Conservation (phyloP, 1,140 invertebrate species). For the Hormaphis cornu region DNA sequence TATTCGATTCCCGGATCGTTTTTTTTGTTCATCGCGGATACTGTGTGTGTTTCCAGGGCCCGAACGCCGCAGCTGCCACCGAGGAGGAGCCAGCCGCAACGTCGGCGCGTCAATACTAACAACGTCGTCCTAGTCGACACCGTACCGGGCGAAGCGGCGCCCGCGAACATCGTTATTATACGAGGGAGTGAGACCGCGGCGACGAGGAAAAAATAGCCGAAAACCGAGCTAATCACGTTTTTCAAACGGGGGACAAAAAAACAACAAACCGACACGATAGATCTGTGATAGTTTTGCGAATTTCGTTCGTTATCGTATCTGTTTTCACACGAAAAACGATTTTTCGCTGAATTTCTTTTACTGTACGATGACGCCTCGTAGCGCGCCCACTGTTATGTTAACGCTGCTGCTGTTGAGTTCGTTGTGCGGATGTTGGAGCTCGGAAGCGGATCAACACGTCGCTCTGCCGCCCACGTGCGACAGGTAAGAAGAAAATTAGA, state of each 20-base stretch:
- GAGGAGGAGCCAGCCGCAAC: neutral
- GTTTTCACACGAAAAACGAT: neutral
- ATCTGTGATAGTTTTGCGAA: conserved; percentile 23
- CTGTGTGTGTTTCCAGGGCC: neutral
- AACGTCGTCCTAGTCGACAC: neutral
- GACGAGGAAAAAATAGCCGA: too few species aligned
- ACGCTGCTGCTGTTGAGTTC: conserved; percentile 1
- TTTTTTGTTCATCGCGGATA: too few species aligned
- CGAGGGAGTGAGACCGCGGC: conserved; percentile 29
- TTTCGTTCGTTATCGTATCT: neutral
- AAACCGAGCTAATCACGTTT: too few species aligned
- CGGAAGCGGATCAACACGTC: conserved; percentile 4
- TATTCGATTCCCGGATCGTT: too few species aligned
- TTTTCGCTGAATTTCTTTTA: too few species aligned
- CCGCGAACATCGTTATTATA: conserved; percentile 18
- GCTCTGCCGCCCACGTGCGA: conserved; percentile 4
- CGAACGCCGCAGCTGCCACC: neutral
- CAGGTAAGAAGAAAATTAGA: too few species aligned
- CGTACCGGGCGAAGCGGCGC: neutral
- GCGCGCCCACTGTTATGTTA: conserved; percentile 3
- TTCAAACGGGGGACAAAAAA: too few species aligned
- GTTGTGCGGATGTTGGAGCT: conserved; percentile 9
- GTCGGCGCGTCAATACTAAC: neutral
- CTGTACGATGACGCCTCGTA: conserved; percentile 11
- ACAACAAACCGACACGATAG: too few species aligned